phyloP scores from a whole-genome alignment of 2,113 vertebrate genomes.

The Morone saxatilis region DNA sequence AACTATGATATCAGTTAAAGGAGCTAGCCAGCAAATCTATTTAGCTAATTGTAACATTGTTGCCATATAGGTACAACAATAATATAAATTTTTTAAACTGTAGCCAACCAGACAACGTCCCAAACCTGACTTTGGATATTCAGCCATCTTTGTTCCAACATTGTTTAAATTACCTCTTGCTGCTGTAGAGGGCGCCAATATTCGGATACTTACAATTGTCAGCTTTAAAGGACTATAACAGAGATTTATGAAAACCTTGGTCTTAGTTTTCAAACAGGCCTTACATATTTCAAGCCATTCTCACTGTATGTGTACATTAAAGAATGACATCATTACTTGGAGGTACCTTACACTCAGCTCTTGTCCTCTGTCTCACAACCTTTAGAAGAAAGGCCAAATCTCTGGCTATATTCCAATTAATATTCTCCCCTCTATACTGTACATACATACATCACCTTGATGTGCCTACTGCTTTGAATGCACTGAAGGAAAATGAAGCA shows the following conservation, averaged over 20 bases:
- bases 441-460: conserved; percentile 71
- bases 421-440: conserved; percentile 44
- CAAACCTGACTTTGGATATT: not conserved
- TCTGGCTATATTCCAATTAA: conserved; percentile 53
- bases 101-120: not conserved
- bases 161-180: not conserved
- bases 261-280: not conserved
- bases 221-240: not conserved
- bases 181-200: not conserved
- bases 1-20: not conserved
- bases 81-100: not conserved
- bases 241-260: not conserved
- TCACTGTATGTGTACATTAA: conserved; percentile 28
- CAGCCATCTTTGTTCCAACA: not conserved
- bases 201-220: not conserved
- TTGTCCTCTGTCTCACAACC: conserved; percentile 59
- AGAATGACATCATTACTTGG: conserved; percentile 63
- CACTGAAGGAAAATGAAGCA: conserved; percentile 53
- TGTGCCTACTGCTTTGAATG: conserved; percentile 47
- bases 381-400: conserved; percentile 66
- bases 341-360: conserved; percentile 38
- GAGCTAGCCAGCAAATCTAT: not conserved
- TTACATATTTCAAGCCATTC: not conserved
- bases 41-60: not conserved
- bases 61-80: not conserved